These are phyloP conservation scores for Phocides pigmalion DNA, from an alignment of 1,140 invertebrate species.

Conservation along the genomic window DNA sequence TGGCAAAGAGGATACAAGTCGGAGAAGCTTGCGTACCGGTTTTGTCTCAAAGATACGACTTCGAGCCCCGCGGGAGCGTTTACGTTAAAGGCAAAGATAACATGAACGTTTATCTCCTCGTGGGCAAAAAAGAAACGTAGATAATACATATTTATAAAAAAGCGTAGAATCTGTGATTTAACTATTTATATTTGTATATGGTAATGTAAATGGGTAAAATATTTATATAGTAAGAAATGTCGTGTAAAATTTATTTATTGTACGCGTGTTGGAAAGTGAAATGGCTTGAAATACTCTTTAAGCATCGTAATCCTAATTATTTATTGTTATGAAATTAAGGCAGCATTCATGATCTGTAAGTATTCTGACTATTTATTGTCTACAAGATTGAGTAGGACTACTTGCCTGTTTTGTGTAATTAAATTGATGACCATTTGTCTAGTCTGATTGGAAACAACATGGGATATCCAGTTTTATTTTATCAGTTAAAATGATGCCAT, in stretches of 20 bases:
- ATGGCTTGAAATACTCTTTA: slow-evolving; percentile 44
- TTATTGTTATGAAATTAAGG: slow-evolving; percentile 45
- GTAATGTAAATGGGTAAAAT: slow-evolving; percentile 53
- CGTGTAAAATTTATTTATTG: slow-evolving; percentile 46
- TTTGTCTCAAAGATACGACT: slow-evolving; percentile 88
- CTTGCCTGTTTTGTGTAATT: slow-evolving; percentile 58
- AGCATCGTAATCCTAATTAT: slow-evolving; percentile 42
- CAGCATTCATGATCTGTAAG: slow-evolving; percentile 29
- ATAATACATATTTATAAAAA: slow-evolving; percentile 52
- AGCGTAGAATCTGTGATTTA: slow-evolving; percentile 82
- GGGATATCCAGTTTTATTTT: slow-evolving; percentile 20
- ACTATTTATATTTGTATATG: slow-evolving; percentile 73
- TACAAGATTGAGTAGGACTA: slow-evolving; percentile 52
- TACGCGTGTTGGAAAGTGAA: slow-evolving; percentile 35
- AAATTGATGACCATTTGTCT: slow-evolving; percentile 22
- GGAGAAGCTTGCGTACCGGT: slow-evolving; percentile 89
- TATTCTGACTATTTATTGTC: slow-evolving; percentile 26
- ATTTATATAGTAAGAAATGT: slow-evolving; percentile 53
- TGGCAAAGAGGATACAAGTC: slow-evolving; percentile 94
- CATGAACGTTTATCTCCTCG: slow-evolving; percentile 94
- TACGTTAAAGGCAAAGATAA: slow-evolving; percentile 98
- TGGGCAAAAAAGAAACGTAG: slow-evolving; percentile 81
- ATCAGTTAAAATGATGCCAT: background rate
- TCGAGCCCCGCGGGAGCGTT: slow-evolving; percentile 93
- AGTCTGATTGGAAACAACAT: slow-evolving; percentile 30